A percentile compares a stretch with the other conserved stretches of the same genome.
Evolutionary conservation across 2,888 invertebrate species (phyloP).

Genomic region (Chrysotoxum bicinctum): DNA sequence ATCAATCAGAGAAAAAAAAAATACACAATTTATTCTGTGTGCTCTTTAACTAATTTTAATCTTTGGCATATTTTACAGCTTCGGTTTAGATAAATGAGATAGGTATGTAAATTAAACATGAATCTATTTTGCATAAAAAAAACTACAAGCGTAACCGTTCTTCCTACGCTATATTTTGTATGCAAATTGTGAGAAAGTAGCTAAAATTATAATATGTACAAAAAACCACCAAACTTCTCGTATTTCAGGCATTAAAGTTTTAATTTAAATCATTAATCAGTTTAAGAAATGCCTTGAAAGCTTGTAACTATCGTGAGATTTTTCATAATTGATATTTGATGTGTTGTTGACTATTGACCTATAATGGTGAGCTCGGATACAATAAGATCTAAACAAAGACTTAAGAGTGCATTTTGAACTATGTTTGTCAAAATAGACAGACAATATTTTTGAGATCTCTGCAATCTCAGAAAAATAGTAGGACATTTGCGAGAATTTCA

Average conservation of each 20-base stretch:
- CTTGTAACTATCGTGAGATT: not conserved
- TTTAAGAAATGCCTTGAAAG: not conserved
- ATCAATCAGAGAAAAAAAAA: not conserved
- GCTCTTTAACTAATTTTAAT: not conserved
- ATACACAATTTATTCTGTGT: not conserved
- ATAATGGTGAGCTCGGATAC: too few species aligned
- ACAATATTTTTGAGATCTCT: too few species aligned
- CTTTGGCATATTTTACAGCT: not conserved
- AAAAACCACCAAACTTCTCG: too few species aligned
- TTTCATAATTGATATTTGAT: too few species aligned
- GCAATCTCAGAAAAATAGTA: too few species aligned
- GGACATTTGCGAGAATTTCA: too few species aligned
- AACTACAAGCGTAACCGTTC: conserved; percentile 2
- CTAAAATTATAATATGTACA: not conserved
- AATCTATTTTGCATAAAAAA: not conserved
- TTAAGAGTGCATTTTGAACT: too few species aligned
- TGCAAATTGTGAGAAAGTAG: conserved; percentile 18
- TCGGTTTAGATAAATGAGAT: not conserved
- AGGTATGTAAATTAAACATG: not conserved
- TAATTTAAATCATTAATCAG: not conserved
- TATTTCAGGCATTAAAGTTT: not conserved
- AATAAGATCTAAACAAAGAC: too few species aligned
- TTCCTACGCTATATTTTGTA: not conserved
- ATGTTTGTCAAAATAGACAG: too few species aligned
- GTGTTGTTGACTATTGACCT: not conserved